Conservation (phyloP, 2,113 vertebrate genomes). For the Empidonax traillii region DNA sequence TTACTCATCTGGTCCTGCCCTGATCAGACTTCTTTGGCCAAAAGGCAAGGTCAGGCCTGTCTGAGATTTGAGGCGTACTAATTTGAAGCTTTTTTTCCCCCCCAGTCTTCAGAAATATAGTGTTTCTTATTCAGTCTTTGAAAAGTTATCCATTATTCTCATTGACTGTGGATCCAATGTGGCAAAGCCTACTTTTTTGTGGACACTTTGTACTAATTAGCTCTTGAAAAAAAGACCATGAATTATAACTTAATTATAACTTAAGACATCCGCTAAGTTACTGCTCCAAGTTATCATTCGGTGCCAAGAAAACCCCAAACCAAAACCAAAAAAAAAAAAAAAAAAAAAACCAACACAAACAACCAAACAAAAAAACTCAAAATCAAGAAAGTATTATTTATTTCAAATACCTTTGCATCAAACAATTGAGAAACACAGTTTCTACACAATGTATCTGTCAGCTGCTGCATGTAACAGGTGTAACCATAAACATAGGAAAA, state of each 20-base stretch:
- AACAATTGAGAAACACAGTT: background rate
- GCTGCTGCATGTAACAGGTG: slow-evolving; percentile 13
- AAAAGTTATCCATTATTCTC: background rate
- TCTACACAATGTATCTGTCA: background rate
- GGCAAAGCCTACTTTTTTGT: background rate
- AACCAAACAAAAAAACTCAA: background rate
- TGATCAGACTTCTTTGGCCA: slow-evolving; percentile 35
- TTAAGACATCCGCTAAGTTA: background rate
- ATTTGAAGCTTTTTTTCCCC: background rate
- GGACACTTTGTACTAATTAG: background rate
- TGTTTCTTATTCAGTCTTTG: background rate
- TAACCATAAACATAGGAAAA: background rate
- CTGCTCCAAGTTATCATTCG: background rate
- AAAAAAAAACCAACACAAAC: too few relatives aligned
- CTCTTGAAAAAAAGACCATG: background rate
- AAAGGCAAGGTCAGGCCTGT: slow-evolving; percentile 58
- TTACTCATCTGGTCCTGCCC: slow-evolving; percentile 66
- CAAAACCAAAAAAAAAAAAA: too few relatives aligned
- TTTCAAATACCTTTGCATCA: background rate
- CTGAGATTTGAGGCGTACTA: slow-evolving; percentile 7
- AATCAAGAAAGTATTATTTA: background rate
- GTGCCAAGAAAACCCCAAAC: background rate
- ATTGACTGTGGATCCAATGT: background rate
- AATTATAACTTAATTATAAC: background rate
- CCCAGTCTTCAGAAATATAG: background rate